Conservation (phyloP, 1,140 invertebrate genomes). For the Pachypsylla venusta region DNA sequence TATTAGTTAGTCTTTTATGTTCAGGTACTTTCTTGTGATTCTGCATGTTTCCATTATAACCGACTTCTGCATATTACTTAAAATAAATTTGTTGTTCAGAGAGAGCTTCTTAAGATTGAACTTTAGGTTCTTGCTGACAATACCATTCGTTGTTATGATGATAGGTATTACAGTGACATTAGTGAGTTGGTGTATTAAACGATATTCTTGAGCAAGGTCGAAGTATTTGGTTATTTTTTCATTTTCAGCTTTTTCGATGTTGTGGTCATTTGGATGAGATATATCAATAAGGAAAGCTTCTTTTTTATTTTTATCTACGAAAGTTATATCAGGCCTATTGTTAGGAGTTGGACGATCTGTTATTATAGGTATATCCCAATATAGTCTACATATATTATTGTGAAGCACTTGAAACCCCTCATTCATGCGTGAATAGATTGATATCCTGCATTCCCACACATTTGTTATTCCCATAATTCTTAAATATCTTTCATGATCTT, state of each 20-base stretch:
- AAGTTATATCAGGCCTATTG: neutral
- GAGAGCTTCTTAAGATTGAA: too few relatives aligned
- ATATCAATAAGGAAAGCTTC: constrained; percentile 7
- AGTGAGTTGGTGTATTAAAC: neutral
- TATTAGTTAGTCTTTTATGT: too few relatives aligned
- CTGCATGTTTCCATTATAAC: too few relatives aligned
- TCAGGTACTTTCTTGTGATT: too few relatives aligned
- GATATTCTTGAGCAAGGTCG: neutral
- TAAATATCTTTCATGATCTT: too few relatives aligned
- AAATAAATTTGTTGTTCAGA: too few relatives aligned
- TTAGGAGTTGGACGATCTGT: neutral
- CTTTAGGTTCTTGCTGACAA: neutral
- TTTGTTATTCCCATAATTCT: too few relatives aligned
- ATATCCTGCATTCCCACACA: too few relatives aligned
- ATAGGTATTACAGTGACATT: neutral
- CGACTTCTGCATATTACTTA: too few relatives aligned
- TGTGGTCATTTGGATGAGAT: neutral
- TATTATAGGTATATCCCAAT: constrained; percentile 7
- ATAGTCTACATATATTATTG: too few relatives aligned
- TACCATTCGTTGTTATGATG: neutral
- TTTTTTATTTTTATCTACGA: neutral
- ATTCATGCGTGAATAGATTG: too few relatives aligned
- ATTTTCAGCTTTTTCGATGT: neutral
- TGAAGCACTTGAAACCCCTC: too few relatives aligned
- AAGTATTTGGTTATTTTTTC: neutral